Conservation (phyloP, 2,797 vertebrate genomes). For the Streptopelia turtur region DNA sequence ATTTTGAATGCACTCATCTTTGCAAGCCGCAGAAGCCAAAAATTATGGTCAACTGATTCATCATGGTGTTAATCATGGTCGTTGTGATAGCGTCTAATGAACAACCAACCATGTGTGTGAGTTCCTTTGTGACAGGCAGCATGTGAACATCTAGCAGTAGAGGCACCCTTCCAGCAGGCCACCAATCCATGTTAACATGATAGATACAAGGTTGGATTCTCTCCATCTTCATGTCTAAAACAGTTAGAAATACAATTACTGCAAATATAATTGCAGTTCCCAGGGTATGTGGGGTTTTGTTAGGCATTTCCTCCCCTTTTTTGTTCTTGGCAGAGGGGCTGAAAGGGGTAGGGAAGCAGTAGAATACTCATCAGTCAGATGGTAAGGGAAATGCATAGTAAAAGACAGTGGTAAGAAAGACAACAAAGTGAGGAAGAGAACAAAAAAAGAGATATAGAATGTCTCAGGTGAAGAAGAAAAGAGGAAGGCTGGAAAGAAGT, state of each 20-base stretch:
- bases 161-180: background rate
- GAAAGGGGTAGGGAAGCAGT: background rate
- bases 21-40: background rate
- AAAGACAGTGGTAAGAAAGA: background rate
- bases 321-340: background rate
- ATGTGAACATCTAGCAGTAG: background rate
- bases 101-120: background rate
- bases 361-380: background rate
- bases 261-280: background rate
- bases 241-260: background rate
- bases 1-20: conserved; percentile 6
- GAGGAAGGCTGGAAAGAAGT: background rate
- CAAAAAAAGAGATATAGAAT: background rate
- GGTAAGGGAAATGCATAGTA: background rate
- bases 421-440: background rate
- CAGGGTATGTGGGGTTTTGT: background rate
- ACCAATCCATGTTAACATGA: background rate
- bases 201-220: background rate
- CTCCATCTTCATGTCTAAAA: background rate
- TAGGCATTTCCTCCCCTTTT: background rate
- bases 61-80: background rate
- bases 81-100: background rate
- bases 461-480: background rate
- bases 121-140: background rate
- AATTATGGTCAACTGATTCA: background rate